Evolutionary conservation across 2,888 invertebrate genomes (phyloP), one percentile per base, ranked within the genome.

Genomic region (Aporophyla lueneburgensis): DNA sequence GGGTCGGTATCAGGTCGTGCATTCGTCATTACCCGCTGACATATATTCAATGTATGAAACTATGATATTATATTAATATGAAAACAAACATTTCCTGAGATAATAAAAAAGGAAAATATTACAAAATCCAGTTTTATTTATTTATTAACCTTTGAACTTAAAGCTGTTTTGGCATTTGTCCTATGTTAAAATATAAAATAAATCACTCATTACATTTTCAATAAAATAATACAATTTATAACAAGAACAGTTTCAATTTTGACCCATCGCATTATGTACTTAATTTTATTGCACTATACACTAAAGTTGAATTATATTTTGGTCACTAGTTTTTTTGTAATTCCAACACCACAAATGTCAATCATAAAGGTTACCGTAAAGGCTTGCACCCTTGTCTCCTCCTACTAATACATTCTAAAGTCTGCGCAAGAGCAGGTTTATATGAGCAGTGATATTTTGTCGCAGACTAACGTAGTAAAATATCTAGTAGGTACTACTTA

Each of bases 41-140:
- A 92, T 93, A 93, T 94, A 94, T 92, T 92, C 94, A 94, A 93
- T 96, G 94, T 95, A 94, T 93, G 91, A 94, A 93, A 94, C 93
- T 95, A 95, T 94, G 93, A 95, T 95, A 95, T 94, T 95, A 95
- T 94, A 94, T 95, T 94, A 94, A 92, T 94, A 95, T 94, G 93
- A 94, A 94, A 95, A 95, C 92, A 93, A 93, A 93, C 94, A 94
- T 95, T 95, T 95, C 95, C 95, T 95, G 94, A 94, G 92, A 95
- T 94, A 96, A 95, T 95, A 95, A 96, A 96, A 81, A 94, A 92
- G 93, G 93, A 94, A 93, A 93, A 93, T 93, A 94, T 94, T 94
- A 92, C 91, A 93, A 87, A 86, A 74, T 62, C 87, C 90, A 90
- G 91, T 94, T 95, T 95, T 91, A 93, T 93, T 94, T 93, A 46